Percentiles rank a stretch among this genome's conserved stretches.
Conservation (phyloP, 2,113 vertebrate species). For the Diphyllodes magnificus region DNA sequence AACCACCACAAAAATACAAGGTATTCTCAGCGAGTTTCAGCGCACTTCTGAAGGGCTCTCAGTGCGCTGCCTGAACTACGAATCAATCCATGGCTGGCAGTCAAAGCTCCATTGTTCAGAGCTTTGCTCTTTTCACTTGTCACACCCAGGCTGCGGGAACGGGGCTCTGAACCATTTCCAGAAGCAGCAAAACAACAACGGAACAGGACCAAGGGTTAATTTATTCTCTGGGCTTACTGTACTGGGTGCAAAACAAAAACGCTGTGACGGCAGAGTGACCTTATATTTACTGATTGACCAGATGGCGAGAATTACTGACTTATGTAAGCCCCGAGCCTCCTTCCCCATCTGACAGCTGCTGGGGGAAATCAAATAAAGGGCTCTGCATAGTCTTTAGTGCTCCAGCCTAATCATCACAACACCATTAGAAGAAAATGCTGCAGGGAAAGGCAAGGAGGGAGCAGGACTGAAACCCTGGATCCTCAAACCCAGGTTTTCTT, state of each 20-base stretch:
- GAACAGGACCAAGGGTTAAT: neutral
- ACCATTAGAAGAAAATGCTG: neutral
- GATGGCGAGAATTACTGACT: slow-evolving; percentile 45
- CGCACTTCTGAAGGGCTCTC: neutral
- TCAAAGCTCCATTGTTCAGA: neutral
- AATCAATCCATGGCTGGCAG: neutral
- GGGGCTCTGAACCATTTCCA: neutral
- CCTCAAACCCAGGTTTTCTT: neutral
- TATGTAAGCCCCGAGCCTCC: slow-evolving; percentile 18
- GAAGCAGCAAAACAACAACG: neutral
- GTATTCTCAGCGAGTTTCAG: neutral
- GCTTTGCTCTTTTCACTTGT: slow-evolving; percentile 20
- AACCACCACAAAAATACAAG: neutral
- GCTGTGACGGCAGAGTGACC: neutral
- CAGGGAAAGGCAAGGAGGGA: neutral
- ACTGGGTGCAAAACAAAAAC: neutral
- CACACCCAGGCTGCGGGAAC: neutral
- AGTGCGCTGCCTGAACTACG: neutral
- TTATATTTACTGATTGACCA: slow-evolving; percentile 39
- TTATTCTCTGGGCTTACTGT: neutral
- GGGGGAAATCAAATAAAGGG: neutral
- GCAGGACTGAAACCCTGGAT: neutral
- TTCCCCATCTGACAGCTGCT: slow-evolving; percentile 8
- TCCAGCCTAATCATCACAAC: neutral
- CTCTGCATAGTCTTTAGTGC: neutral